phyloP scores from a whole-genome alignment of 2,113 vertebrate genomes.

The Sinocyclocheilus anshuiensis region DNA sequence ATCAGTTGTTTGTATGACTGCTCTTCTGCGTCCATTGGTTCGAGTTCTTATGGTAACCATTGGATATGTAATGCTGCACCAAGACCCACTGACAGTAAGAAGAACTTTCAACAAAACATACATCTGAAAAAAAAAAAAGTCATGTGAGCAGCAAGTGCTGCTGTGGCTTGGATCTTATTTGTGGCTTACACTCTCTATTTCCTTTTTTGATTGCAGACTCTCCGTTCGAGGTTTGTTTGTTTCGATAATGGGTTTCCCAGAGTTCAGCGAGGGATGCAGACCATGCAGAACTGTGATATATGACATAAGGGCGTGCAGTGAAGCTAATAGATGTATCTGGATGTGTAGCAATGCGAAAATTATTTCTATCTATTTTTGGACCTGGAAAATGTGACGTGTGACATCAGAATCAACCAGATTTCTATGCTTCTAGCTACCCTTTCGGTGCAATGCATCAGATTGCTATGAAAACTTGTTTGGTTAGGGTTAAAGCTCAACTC shows the following conservation, averaged over 20 bases:
- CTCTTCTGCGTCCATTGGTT: background rate
- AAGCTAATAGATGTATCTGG: too few relatives aligned
- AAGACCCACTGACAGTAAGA: background rate
- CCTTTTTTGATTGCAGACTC: background rate
- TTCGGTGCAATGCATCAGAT: too few relatives aligned
- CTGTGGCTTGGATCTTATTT: too few relatives aligned
- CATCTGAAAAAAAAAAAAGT: background rate
- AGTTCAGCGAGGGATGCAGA: background rate
- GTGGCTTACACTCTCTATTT: background rate
- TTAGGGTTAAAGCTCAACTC: too few relatives aligned
- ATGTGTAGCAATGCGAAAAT: too few relatives aligned
- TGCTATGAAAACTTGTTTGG: too few relatives aligned
- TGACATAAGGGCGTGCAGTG: background rate
- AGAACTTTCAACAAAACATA: background rate
- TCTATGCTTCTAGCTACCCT: too few relatives aligned
- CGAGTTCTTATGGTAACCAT: too few relatives aligned
- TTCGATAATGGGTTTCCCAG: background rate
- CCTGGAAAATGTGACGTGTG: too few relatives aligned
- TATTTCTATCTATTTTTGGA: too few relatives aligned
- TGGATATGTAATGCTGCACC: background rate
- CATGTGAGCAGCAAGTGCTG: background rate
- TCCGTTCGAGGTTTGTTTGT: background rate
- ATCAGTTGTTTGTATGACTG: background rate
- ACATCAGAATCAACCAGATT: too few relatives aligned
- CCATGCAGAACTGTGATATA: background rate